A percentile compares a stretch with the other conserved stretches of the same genome.
phyloP scores from a whole-genome alignment of 1,140 invertebrate genomes.

The Xylocopa sonorina region DNA sequence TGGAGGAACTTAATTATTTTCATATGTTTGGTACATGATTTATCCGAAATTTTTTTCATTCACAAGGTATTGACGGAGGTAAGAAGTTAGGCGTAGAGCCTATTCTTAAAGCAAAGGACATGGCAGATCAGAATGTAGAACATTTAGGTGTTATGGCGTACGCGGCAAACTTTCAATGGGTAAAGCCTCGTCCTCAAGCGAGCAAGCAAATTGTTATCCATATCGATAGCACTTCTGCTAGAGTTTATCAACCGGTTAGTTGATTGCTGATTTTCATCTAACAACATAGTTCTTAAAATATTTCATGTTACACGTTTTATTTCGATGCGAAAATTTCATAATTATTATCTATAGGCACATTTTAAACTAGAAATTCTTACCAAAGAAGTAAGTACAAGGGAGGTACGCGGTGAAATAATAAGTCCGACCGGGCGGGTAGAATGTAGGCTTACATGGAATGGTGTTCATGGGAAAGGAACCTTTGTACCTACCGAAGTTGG shows the following conservation, averaged over 20 bases:
- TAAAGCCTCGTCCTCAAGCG: constrained; percentile 90
- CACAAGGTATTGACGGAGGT: constrained; percentile 84
- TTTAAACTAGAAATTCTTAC: constrained; percentile 91
- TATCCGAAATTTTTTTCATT: constrained; percentile 42
- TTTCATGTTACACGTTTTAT: too few species aligned
- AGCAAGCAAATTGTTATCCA: constrained; percentile 89
- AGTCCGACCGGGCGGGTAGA: constrained; percentile 87
- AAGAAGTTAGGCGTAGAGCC: constrained; percentile 91
- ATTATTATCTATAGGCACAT: constrained; percentile 84
- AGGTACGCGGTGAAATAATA: constrained; percentile 92
- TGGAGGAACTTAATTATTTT: background rate
- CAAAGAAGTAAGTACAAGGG: constrained; percentile 89
- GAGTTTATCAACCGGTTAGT: constrained; percentile 91
- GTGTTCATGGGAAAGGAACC: constrained; percentile 88
- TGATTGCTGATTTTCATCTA: constrained; percentile 57
- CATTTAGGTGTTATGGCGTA: constrained; percentile 98
- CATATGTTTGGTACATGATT: too few species aligned
- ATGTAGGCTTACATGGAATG: constrained; percentile 86
- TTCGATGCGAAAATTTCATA: background rate
- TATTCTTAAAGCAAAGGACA: constrained; percentile 94
- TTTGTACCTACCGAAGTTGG: constrained; percentile 95
- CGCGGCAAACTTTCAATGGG: constrained; percentile 93
- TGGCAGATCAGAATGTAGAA: constrained; percentile 96
- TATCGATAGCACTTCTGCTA: constrained; percentile 90
- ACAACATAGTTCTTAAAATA: constrained; percentile 12